Conservation (phyloP, 1,140 invertebrate species). For the Cydia pomonella region DNA sequence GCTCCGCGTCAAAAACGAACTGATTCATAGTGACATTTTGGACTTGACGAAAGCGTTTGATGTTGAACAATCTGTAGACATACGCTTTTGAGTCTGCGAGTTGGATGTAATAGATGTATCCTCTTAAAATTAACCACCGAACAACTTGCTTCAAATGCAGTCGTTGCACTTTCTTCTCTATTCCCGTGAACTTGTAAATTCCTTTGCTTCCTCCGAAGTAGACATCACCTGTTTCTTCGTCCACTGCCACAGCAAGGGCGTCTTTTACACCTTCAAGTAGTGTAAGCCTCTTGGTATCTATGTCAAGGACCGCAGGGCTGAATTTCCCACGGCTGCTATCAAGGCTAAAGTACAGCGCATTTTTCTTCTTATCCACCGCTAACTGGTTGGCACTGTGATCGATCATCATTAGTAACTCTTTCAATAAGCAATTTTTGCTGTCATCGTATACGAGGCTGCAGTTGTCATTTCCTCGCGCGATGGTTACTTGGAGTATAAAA, state of each 20-base stretch:
- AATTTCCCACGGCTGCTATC: constrained; percentile 64
- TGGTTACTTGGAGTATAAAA: background rate
- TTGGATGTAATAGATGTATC: constrained; percentile 61
- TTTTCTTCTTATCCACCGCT: constrained; percentile 55
- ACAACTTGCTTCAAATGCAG: constrained; percentile 61
- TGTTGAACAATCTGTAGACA: constrained; percentile 52
- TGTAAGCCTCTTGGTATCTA: constrained; percentile 58
- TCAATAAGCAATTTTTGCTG: constrained; percentile 55
- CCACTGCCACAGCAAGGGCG: constrained; percentile 63
- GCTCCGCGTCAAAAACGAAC: constrained; percentile 59
- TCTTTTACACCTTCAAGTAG: constrained; percentile 67
- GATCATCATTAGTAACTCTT: constrained; percentile 54
- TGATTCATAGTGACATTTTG: constrained; percentile 55
- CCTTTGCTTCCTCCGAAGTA: constrained; percentile 71
- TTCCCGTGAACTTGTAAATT: constrained; percentile 62
- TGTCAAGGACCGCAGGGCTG: constrained; percentile 52
- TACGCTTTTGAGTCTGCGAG: constrained; percentile 63
- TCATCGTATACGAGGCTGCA: constrained; percentile 55
- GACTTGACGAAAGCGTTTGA: constrained; percentile 47
- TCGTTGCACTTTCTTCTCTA: constrained; percentile 47
- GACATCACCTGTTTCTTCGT: constrained; percentile 48
- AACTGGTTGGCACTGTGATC: constrained; percentile 69
- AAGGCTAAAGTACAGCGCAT: constrained; percentile 69
- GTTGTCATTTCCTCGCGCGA: background rate
- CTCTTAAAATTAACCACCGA: constrained; percentile 66